phyloP scores from a whole-genome alignment of 2,797 vertebrate genomes.

The Nasua narica region DNA sequence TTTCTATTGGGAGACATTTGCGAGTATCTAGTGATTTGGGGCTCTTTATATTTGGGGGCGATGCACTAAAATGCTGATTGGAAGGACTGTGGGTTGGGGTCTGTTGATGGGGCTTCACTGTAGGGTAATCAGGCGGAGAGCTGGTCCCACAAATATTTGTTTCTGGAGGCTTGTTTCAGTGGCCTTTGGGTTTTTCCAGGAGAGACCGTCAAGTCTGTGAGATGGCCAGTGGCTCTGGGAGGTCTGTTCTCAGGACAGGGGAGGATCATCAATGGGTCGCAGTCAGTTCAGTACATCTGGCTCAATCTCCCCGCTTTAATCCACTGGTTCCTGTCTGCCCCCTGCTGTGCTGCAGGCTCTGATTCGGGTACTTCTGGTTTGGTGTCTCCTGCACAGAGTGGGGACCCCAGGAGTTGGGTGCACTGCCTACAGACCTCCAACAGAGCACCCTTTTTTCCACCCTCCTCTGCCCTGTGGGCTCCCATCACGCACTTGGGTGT shows the following conservation, averaged over 20 bases:
- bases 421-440: not conserved
- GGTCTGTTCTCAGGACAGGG: not conserved
- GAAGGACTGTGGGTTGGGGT: not conserved
- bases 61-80: not conserved
- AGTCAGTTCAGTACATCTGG: accelerated
- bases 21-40: not conserved
- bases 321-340: not conserved
- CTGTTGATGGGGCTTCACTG: not conserved
- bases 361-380: not conserved
- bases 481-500: too few species aligned
- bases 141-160: not conserved
- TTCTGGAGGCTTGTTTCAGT: not conserved
- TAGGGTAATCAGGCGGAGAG: too few species aligned
- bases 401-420: not conserved
- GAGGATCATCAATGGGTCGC: not conserved
- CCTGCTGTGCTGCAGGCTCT: not conserved
- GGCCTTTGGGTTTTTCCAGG: not conserved
- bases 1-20: not conserved
- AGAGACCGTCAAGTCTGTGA: not conserved
- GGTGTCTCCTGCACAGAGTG: not conserved
- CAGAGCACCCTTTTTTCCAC: not conserved
- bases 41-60: not conserved
- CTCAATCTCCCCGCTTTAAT: not conserved
- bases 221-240: not conserved
- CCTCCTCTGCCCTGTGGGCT: not conserved